Conservation (phyloP, 2,888 invertebrate species). For the Nephrotoma flavescens region DNA sequence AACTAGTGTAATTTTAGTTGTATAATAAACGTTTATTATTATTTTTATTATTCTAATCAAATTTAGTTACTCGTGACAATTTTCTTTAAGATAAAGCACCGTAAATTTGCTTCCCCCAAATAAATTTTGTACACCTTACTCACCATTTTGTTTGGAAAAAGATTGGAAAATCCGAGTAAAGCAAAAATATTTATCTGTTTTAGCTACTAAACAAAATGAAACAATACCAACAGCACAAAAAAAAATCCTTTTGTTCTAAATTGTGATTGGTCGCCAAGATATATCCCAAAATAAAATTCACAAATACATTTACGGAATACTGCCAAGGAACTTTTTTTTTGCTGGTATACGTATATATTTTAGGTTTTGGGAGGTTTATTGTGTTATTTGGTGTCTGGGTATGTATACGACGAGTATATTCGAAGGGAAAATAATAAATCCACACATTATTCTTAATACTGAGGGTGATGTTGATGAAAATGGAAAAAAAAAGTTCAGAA, state of each 20-base stretch:
- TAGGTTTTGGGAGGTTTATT: not conserved
- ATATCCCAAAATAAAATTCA: not conserved
- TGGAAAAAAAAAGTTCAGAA: not conserved
- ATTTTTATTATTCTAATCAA: not conserved
- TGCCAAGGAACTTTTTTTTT: not conserved
- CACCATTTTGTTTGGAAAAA: not conserved
- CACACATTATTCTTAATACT: not conserved
- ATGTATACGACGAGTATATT: not conserved
- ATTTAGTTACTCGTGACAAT: not conserved
- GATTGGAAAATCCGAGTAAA: not conserved
- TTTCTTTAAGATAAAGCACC: not conserved
- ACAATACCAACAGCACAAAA: not conserved
- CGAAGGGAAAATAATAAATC: not conserved
- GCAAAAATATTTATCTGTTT: not conserved
- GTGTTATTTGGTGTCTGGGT: not conserved
- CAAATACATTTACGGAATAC: not conserved
- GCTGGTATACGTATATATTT: not conserved
- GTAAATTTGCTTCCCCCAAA: not conserved
- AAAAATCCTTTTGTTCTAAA: slow-evolving; percentile 9
- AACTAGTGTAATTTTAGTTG: not conserved
- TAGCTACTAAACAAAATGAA: not conserved
- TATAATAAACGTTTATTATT: not conserved
- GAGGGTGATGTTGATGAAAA: not conserved
- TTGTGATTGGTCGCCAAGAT: slow-evolving; percentile 11
- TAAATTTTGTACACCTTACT: not conserved